A percentile compares a stretch with the other conserved stretches of the same genome.
Evolutionary conservation across 2,113 vertebrate genomes (phyloP).

Genomic region (Nothobranchius kuhntae): DNA sequence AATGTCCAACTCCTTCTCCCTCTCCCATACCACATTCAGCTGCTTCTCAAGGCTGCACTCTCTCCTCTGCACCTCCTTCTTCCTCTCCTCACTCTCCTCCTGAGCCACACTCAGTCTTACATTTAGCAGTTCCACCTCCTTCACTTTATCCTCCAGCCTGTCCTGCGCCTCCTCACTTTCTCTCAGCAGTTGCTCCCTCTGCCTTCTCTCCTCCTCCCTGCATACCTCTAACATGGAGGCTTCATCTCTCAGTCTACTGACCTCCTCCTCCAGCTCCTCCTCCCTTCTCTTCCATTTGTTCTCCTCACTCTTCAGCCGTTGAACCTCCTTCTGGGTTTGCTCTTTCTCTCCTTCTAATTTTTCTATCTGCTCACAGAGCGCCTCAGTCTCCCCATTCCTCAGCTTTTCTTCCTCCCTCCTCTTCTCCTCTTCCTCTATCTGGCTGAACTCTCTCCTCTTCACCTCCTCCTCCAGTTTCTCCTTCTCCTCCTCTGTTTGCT

Average conservation of each 20-base stretch:
- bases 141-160: constrained; percentile 27
- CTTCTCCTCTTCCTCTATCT: constrained; percentile 36
- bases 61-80: constrained; percentile 39
- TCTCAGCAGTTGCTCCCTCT: constrained; percentile 12
- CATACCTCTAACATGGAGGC: background rate
- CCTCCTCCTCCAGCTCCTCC: constrained; percentile 18
- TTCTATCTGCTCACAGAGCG: constrained; percentile 43
- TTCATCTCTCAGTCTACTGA: constrained; percentile 32
- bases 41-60: constrained; percentile 60
- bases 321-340: constrained; percentile 10
- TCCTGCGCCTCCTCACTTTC: constrained; percentile 15
- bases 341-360: constrained; percentile 32
- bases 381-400: constrained; percentile 38
- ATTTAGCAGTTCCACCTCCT: constrained; percentile 48
- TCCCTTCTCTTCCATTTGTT: constrained; percentile 24
- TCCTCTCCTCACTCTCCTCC: constrained; percentile 47
- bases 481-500: constrained; percentile 17
- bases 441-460: constrained; percentile 12
- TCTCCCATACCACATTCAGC: constrained; percentile 45
- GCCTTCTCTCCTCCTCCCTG: constrained; percentile 1
- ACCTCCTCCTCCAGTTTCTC: constrained; percentile 36
- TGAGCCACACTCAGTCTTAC: constrained; percentile 38
- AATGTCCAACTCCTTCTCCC: constrained; percentile 48
- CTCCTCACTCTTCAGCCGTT: constrained; percentile 12
- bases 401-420: constrained; percentile 29